Evolutionary conservation across 2,113 vertebrate genomes (phyloP), one percentile per base, ranked within the genome.

Genomic region (Muscicapa adusta): DNA sequence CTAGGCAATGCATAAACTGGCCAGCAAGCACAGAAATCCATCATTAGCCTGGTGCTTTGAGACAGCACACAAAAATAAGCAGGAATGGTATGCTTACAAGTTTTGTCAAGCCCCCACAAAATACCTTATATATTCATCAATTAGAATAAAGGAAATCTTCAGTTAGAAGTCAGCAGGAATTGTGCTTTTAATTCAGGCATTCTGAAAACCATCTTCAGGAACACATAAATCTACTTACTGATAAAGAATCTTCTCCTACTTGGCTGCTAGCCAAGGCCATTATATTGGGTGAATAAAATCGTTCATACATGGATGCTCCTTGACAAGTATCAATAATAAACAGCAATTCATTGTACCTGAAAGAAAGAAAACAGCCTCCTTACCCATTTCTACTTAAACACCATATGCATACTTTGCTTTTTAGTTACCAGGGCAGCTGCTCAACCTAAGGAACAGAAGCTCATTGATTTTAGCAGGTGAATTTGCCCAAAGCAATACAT

Each of bases 301-400:
- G 98, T 93, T 99, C 99, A 61, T 99, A 99, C 99, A 99, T 99
- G 92, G 99, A 99, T 56, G 99, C 99, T 40, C 99, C 99, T 98
- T 99, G 99, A 91, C 99, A 99, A 51, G 99, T 99, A 91, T 99
- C 99, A 71, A 99, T 99, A 95, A 99, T 99, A 97, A 99, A 99
- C 73, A 99, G 97, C 93, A 99, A 96, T 85, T 99, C 99, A 13
- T 99, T 99, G 96, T 99, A 99, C 95, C 99, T 99, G 97, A 70
- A 93, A 98, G 91, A 95, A 81, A 96, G 3, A 53, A 47, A 88
- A 77, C 10, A 90, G 12, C 12, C 14, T 91, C 47, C 56, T 93
- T 73, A 85, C 5, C 24, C 26, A 94, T 16, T 67, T 50, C 82
- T 51, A 34, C 53, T 50, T 38, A 45, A 56, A 68, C 26, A 85